Base-by-base conservation (phyloP, 2,888 invertebrate species). In the Zygogramma bicolorata region DNA sequence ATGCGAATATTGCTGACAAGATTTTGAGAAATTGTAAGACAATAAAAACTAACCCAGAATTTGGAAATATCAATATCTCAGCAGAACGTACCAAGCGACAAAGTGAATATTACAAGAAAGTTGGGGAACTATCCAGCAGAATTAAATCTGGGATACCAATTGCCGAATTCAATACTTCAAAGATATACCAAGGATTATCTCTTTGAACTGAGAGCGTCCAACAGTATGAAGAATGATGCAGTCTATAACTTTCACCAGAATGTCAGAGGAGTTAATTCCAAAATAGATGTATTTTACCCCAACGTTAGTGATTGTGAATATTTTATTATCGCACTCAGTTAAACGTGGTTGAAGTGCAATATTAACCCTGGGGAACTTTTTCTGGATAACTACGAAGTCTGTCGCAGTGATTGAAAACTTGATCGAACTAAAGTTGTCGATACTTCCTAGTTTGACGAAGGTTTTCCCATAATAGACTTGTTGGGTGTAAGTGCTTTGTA, bases 191-290 rank as follows among this genome's bases (percentile, higher is more conserved):
- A 46, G 3, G 27, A 10, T 63, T 2, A 27, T 63, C 8, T 49
- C 63, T 6, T 46, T 46, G 42, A 63, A 63, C 63, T 40, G 4
- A 46, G 13, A 5, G 42, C 2, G 62, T 40, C 62, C 38, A 63
- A 25, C 42, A n/a, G 63, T n/a, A 25, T 6, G 4, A 20, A 18
- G 13, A 62, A 38, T 20, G n/a, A 62, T 8, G 20, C 20, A n/a
- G 38, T 38, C n/a, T 38, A 15, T 22, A 62, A 6, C 15, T 63
- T 25, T 27, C 42, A 63, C 22, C 63, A 63, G 27, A 63, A 46
- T 42, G 42, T 63, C 3, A 63, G 3, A 25, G 63, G 46, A 2
- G 15, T 46, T 7, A 63, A 63, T 63, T 42, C n/a, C n/a, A 63
- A 63, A n/a, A 2, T 63, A 25, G 27, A 63, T 42, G 27, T 13